phyloP scores from a whole-genome alignment of 2,888 invertebrate species.

The Griposia aprilina region DNA sequence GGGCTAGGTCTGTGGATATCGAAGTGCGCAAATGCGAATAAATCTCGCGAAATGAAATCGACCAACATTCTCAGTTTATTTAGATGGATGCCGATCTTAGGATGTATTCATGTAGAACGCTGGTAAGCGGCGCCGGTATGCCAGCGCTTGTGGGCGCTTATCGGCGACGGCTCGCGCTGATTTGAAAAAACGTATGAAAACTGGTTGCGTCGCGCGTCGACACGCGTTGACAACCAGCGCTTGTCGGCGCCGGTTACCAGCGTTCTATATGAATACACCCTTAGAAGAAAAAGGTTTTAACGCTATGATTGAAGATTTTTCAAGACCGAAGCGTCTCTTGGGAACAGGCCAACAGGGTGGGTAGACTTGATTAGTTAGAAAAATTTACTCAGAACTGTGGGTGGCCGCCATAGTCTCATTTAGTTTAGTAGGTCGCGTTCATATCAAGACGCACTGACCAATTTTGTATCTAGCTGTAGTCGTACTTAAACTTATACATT shows the following conservation, averaged over 20 bases:
- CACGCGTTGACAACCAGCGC: too few relatives aligned
- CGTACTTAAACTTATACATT: constrained; percentile 70
- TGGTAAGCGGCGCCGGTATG: too few relatives aligned
- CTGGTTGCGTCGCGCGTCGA: too few relatives aligned
- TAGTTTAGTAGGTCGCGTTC: constrained; percentile 67
- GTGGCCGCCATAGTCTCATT: constrained; percentile 60
- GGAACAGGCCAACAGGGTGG: constrained; percentile 56
- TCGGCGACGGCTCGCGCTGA: too few relatives aligned
- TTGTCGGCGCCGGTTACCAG: too few relatives aligned
- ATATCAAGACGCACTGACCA: constrained; percentile 67
- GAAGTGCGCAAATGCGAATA: not conserved
- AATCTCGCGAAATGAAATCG: not conserved
- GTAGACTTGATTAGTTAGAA: constrained; percentile 53
- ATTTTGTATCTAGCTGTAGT: constrained; percentile 68
- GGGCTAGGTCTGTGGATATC: not conserved
- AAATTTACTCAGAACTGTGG: constrained; percentile 63
- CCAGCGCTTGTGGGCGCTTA: too few relatives aligned
- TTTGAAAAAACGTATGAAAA: too few relatives aligned
- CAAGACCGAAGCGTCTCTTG: not conserved
- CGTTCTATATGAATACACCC: too few relatives aligned
- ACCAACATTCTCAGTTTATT: not conserved
- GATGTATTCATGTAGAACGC: too few relatives aligned
- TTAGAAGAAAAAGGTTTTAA: not conserved
- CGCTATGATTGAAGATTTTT: constrained; percentile 37
- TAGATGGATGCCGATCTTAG: not conserved